Percentiles rank a stretch among this genome's conserved stretches.
Conservation (phyloP, 37 sponge, comb jelly and placozoan species). For the Bolinopsis microptera region DNA sequence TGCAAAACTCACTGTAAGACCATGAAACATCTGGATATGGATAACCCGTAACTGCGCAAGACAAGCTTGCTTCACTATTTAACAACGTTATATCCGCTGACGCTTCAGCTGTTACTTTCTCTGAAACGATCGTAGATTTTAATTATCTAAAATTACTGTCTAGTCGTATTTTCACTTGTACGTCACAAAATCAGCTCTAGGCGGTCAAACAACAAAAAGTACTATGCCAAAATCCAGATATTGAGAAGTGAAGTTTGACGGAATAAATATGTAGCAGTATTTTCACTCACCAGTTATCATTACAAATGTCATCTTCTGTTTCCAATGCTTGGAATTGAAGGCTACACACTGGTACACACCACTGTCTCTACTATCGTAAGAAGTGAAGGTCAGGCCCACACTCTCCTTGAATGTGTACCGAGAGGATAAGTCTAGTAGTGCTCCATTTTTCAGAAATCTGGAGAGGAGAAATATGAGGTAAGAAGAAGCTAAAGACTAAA, state of each 20-base stretch:
- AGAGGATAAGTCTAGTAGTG: neutral
- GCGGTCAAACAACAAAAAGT: too few species aligned
- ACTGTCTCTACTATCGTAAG: constrained; percentile 50
- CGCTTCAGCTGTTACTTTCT: constrained; percentile 60
- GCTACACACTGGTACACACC: constrained; percentile 64
- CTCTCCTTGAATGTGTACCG: constrained; percentile 11
- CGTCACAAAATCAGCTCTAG: too few species aligned
- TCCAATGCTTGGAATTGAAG: constrained; percentile 19
- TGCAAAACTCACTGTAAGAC: constrained; percentile 26
- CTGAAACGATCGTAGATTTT: neutral
- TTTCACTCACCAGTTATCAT: constrained; percentile 16
- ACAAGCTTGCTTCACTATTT: neutral
- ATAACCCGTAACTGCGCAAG: constrained; percentile 44
- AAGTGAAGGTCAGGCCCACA: constrained; percentile 16
- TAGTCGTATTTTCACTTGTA: too few species aligned
- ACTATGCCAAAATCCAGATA: too few species aligned
- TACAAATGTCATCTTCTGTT: constrained; percentile 58
- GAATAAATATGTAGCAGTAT: too few species aligned
- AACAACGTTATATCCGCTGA: constrained; percentile 1
- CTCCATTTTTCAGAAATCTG: constrained; percentile 46
- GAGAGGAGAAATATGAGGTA: neutral
- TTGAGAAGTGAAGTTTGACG: too few species aligned
- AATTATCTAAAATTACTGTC: too few species aligned
- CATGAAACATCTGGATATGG: constrained; percentile 57
- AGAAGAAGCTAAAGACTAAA: neutral